These are phyloP conservation scores for Heteromormyrus szaboi DNA, from an alignment of 2,797 vertebrate genomes.

Conservation along the genomic window DNA sequence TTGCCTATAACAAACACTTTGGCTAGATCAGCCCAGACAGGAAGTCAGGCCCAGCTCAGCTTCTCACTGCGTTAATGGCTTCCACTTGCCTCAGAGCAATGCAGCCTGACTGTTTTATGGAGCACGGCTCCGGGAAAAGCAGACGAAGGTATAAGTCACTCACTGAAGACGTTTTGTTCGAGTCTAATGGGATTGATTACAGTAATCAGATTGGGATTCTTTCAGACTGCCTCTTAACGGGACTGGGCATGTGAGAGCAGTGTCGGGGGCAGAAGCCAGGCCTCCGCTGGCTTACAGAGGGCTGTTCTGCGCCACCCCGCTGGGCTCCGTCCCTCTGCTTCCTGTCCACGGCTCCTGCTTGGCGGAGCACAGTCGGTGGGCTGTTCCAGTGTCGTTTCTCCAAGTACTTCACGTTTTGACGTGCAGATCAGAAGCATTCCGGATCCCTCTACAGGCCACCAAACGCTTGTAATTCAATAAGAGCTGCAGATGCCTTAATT, in stretches of 20 bases:
- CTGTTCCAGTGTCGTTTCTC: background rate
- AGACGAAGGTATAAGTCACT: background rate
- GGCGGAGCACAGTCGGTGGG: background rate
- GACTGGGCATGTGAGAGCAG: slow-evolving; percentile 8
- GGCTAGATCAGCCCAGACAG: background rate
- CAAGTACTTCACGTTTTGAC: background rate
- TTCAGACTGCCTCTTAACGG: background rate
- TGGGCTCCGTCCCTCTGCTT: background rate
- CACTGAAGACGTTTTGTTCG: background rate
- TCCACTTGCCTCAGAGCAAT: background rate
- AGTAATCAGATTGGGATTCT: slow-evolving; percentile 16
- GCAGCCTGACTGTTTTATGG: background rate
- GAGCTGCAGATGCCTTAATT: background rate
- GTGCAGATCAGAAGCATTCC: background rate
- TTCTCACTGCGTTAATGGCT: slow-evolving; percentile 10
- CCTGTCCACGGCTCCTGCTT: background rate
- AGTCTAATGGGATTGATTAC: slow-evolving; percentile 15
- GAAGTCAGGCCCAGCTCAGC: background rate
- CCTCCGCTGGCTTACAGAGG: slow-evolving; percentile 11
- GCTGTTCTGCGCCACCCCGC: background rate
- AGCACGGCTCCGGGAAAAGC: background rate
- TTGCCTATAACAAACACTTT: background rate
- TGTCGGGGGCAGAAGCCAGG: background rate
- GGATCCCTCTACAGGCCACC: background rate
- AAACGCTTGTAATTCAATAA: background rate